phyloP scores from a whole-genome alignment of 2,797 vertebrate genomes.

The Mastacembelus armatus region DNA sequence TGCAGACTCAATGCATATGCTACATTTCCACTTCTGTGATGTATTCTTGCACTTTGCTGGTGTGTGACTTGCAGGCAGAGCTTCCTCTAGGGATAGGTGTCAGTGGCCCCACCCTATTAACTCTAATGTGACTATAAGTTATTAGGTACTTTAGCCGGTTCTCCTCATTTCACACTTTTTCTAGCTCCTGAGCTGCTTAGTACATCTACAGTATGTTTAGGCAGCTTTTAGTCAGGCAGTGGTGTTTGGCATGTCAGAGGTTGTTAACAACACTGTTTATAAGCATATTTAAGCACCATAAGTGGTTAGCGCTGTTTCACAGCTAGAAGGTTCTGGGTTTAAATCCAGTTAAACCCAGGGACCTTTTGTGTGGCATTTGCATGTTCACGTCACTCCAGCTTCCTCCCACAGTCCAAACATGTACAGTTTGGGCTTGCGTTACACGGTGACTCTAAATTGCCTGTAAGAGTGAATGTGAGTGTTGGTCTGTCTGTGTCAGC shows the following conservation, averaged over 20 bases:
- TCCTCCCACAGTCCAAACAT: no score
- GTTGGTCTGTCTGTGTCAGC: no score
- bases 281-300: slow-evolving; percentile 2
- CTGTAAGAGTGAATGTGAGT: no score
- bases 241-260: background rate
- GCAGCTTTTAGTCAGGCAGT: background rate
- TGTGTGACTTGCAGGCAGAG: background rate
- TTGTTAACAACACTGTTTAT: background rate
- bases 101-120: slow-evolving; percentile 14
- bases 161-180: slow-evolving; percentile 54
- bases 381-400: no score
- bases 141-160: slow-evolving; percentile 48
- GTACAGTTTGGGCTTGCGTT: no score
- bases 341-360: no score
- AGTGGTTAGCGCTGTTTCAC: no score
- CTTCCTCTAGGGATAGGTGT: slow-evolving; percentile 5
- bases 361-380: no score
- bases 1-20: no score
- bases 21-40: background rate
- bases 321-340: no score
- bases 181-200: background rate
- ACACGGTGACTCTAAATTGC: no score
- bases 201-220: background rate
- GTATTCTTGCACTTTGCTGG: background rate
- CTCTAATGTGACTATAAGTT: slow-evolving; percentile 44